phyloP scores from a whole-genome alignment of 1,140 invertebrate species.

The Berghia stephanieae region DNA sequence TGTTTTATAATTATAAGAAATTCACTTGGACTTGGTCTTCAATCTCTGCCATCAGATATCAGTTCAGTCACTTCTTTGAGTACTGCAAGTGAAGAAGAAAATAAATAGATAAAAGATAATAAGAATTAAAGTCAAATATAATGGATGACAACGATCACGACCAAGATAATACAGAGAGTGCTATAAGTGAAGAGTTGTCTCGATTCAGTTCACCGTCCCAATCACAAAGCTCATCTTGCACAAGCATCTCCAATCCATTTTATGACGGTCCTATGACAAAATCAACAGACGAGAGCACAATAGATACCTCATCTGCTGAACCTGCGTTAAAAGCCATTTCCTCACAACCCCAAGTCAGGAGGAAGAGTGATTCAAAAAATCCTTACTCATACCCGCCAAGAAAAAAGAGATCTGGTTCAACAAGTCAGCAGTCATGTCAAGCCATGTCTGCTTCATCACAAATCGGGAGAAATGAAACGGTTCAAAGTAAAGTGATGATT shows the following conservation, averaged over 20 bases:
- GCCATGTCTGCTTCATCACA: background rate
- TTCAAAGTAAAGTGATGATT: conserved; percentile 30
- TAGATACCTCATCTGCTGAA: too few relatives aligned
- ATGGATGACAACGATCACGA: conserved; percentile 25
- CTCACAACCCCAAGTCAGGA: background rate
- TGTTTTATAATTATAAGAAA: too few relatives aligned
- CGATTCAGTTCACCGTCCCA: conserved; percentile 31
- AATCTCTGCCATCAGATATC: too few relatives aligned
- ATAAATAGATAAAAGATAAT: background rate
- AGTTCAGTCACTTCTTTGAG: too few relatives aligned
- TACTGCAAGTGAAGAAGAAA: conserved; percentile 8
- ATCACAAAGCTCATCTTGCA: conserved; percentile 37
- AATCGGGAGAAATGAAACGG: conserved; percentile 11
- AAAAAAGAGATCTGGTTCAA: background rate
- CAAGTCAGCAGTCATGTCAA: background rate
- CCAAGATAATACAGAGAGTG: conserved; percentile 33
- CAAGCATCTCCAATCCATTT: conserved; percentile 40
- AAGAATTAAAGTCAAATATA: too few relatives aligned
- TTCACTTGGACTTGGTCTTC: too few relatives aligned
- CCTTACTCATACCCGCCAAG: background rate
- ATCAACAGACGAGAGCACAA: background rate
- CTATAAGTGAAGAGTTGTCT: conserved; percentile 29
- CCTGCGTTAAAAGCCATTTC: too few relatives aligned
- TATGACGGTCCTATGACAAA: conserved; percentile 39
- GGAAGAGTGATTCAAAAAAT: background rate